Evolutionary conservation across 2,797 vertebrate genomes (phyloP).

Genomic region (Channa striata): DNA sequence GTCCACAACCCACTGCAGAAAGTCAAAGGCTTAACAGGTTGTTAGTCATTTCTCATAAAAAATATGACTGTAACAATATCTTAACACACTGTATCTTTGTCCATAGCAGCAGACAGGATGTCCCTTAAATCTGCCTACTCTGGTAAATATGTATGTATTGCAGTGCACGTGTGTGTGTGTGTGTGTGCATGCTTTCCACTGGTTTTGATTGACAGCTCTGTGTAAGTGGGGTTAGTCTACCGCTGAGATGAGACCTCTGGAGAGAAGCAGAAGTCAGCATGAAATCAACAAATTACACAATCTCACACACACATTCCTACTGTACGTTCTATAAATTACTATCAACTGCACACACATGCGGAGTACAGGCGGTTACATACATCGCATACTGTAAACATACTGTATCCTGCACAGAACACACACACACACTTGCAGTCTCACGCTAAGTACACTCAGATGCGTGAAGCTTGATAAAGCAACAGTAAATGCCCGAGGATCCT

Average conservation of each 20-base stretch:
- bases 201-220: conserved; percentile 71
- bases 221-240: conserved; percentile 55
- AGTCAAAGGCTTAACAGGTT: too few relatives aligned
- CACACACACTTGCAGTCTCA: neutral
- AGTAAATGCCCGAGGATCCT: neutral
- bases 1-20: too few relatives aligned
- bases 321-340: neutral
- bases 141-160: neutral
- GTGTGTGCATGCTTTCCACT: neutral
- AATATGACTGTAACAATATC: too few relatives aligned
- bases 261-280: conserved; percentile 56
- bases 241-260: conserved; percentile 52
- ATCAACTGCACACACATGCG: neutral
- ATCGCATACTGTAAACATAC: too few relatives aligned
- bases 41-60: too few relatives aligned
- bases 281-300: conserved; percentile 50
- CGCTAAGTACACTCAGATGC: too few relatives aligned
- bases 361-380: neutral
- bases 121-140: too few relatives aligned
- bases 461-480: neutral
- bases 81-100: too few relatives aligned
- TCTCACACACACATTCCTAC: neutral
- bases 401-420: neutral
- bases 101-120: too few relatives aligned
- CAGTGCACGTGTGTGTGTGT: neutral